Percentiles rank a stretch among this genome's conserved stretches.
phyloP scores from a whole-genome alignment of 2,797 vertebrate species.

The Danio jaintianensis region DNA sequence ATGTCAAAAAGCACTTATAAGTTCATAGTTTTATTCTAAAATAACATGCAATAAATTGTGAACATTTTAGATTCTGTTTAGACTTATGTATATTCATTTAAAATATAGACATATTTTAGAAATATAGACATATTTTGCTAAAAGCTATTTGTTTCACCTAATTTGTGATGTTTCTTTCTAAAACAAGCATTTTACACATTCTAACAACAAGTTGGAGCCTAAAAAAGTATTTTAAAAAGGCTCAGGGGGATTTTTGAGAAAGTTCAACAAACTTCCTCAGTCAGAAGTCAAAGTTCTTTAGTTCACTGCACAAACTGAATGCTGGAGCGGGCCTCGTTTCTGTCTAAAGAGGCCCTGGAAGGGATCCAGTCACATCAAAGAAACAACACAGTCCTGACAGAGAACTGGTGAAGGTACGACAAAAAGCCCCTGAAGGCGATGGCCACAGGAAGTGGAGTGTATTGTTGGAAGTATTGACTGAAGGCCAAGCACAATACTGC shows the following conservation, averaged over 20 bases:
- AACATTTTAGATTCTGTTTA: not conserved
- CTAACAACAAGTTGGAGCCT: conserved; percentile 9
- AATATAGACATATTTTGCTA: not conserved
- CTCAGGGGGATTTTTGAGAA: not conserved
- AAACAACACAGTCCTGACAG: conserved; percentile 24
- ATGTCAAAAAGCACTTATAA: not conserved
- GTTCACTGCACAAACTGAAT: conserved; percentile 33
- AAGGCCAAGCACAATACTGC: conserved; percentile 54
- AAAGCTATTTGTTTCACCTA: not conserved
- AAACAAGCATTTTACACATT: not conserved
- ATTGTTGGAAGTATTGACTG: conserved; percentile 57
- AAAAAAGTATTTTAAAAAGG: conserved; percentile 5
- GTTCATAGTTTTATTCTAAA: not conserved
- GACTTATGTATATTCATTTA: not conserved
- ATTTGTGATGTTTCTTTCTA: conserved; percentile 28
- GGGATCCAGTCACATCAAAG: conserved; percentile 37
- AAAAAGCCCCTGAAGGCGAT: conserved; percentile 22
- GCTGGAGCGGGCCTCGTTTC: not conserved
- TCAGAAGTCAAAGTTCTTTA: conserved; percentile 24
- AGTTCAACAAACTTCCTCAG: conserved; percentile 16
- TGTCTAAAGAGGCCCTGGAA: conserved; percentile 34
- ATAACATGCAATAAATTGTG: not conserved
- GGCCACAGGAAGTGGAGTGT: conserved; percentile 46
- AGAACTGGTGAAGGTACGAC: conserved; percentile 31
- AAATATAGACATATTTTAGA: too few species aligned